These are phyloP conservation scores for Protophormia terraenovae DNA, from an alignment of 2,888 invertebrate species.

Conservation along the genomic window DNA sequence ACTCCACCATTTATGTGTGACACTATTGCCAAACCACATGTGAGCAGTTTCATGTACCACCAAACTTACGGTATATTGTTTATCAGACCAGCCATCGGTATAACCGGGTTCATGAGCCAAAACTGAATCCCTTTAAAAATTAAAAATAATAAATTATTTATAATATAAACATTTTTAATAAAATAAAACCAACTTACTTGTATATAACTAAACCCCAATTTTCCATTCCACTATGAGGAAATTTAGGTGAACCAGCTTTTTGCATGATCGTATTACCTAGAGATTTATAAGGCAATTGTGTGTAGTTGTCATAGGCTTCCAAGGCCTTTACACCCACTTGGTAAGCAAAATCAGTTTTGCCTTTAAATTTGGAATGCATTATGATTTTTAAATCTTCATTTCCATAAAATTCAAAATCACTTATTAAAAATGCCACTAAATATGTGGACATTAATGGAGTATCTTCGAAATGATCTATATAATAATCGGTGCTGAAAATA, in stretches of 20 bases:
- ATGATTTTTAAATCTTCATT: constrained; percentile 82
- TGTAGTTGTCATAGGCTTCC: constrained; percentile 84
- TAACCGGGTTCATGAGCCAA: constrained; percentile 72
- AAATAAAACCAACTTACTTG: constrained; percentile 83
- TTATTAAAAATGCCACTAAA: constrained; percentile 90
- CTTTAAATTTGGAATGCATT: constrained; percentile 85
- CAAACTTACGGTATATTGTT: constrained; percentile 83
- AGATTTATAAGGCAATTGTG: constrained; percentile 84
- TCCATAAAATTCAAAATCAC: constrained; percentile 57
- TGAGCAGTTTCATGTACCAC: constrained; percentile 82
- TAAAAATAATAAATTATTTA: neutral
- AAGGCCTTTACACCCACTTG: constrained; percentile 69
- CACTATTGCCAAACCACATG: constrained; percentile 85
- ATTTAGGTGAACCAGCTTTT: constrained; percentile 89
- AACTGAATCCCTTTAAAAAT: constrained; percentile 70
- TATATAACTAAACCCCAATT: constrained; percentile 95
- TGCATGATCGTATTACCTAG: constrained; percentile 86
- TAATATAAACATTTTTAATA: neutral
- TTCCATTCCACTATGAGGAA: constrained; percentile 91
- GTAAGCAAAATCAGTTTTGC: constrained; percentile 86
- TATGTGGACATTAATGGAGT: constrained; percentile 89
- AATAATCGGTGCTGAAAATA: constrained; percentile 83
- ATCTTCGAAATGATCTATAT: constrained; percentile 73
- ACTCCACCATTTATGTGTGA: constrained; percentile 83
- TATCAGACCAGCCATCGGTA: constrained; percentile 74